These are phyloP conservation scores for Hermaeophaga mercurialis DNA, from an alignment of 2,888 invertebrate species.

Conservation along the genomic window DNA sequence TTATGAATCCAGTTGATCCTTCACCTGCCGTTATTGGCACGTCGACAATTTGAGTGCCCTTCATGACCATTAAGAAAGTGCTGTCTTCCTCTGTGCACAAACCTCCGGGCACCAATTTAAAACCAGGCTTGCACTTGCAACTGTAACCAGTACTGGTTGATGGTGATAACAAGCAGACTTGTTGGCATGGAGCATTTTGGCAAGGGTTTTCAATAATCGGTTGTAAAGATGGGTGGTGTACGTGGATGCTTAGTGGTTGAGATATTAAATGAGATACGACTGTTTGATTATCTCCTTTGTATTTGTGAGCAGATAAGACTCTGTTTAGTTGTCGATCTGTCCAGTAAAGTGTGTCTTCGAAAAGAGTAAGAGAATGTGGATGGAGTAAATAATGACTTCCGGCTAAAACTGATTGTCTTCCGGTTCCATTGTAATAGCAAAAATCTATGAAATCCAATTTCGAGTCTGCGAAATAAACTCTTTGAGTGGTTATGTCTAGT, in stretches of 20 bases:
- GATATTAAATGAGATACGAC: conserved; percentile 94
- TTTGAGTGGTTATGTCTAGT: conserved; percentile 87
- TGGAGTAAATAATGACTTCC: conserved; percentile 92
- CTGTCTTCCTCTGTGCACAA: conserved; percentile 84
- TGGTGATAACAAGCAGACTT: conserved; percentile 90
- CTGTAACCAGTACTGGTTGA: conserved; percentile 71
- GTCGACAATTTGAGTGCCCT: conserved; percentile 88
- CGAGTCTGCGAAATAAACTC: conserved; percentile 97
- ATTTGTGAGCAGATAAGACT: conserved; percentile 90
- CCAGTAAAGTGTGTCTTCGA: conserved; percentile 97
- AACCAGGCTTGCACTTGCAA: conserved; percentile 93
- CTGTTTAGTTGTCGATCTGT: conserved; percentile 92
- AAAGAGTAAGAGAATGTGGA: conserved; percentile 92
- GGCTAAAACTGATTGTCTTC: conserved; percentile 85
- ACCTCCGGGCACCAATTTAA: conserved; percentile 67
- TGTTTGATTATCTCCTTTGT: conserved; percentile 84
- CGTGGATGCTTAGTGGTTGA: conserved; percentile 93
- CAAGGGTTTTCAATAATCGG: conserved; percentile 82
- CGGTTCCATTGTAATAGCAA: conserved; percentile 94
- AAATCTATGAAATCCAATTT: conserved; percentile 98
- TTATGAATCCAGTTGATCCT: conserved; percentile 76
- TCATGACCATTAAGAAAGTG: conserved; percentile 88
- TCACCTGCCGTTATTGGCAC: conserved; percentile 77
- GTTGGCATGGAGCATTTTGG: conserved; percentile 74
- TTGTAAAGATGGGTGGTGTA: conserved; percentile 93